These are phyloP conservation scores for Cyanistes caeruleus DNA, from an alignment of 2,113 vertebrate genomes.

Conservation along the genomic window DNA sequence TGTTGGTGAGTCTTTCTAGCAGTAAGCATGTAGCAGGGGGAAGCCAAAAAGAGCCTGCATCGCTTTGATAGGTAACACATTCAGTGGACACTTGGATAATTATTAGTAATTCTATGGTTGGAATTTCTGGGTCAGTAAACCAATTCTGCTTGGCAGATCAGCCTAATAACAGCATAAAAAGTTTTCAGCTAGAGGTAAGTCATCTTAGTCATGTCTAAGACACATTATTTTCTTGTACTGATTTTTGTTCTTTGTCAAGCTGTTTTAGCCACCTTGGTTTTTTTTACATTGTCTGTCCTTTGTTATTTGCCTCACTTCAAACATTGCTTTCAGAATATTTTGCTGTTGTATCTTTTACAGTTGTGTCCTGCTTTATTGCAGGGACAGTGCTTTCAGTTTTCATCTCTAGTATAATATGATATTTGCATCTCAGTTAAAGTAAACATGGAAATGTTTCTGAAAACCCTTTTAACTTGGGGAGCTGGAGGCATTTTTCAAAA, in stretches of 20 bases:
- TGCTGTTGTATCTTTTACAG: not conserved
- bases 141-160: not conserved
- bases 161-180: not conserved
- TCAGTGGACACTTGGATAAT: not conserved
- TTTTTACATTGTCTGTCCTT: not conserved
- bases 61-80: not conserved
- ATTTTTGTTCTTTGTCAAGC: not conserved
- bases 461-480: not conserved
- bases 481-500: not conserved
- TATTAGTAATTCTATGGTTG: not conserved
- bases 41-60: not conserved
- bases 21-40: not conserved
- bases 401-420: not conserved
- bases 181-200: not conserved
- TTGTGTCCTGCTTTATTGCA: not conserved
- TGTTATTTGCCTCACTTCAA: not conserved
- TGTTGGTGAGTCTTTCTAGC: conserved; percentile 79
- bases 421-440: not conserved
- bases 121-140: not conserved
- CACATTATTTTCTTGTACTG: not conserved
- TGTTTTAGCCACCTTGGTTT: not conserved
- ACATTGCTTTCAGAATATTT: not conserved
- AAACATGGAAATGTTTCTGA: not conserved
- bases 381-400: not conserved
- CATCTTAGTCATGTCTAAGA: not conserved